Evolutionary conservation across 2,113 vertebrate genomes (phyloP), one percentile per base, ranked within the genome.

Genomic region (Stegastes partitus): DNA sequence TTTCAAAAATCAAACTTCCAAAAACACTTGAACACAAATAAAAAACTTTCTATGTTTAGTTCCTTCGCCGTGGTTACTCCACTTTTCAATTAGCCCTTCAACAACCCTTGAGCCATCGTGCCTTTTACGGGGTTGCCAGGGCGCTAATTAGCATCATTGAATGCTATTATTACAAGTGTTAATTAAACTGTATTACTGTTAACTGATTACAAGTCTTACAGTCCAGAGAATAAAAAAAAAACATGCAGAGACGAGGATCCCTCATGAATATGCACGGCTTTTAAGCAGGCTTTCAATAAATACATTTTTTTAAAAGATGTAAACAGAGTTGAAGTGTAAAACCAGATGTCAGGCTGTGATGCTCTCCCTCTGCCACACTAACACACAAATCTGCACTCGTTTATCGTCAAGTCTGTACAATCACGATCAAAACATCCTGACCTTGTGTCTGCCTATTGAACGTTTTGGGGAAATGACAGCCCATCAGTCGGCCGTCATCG

Each of bases 381-480:
- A 34, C 4, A 34, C 34, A 34, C 4, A 9, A 34, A 5, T 14
- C n/a, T 34, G 2, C 42, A 31, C 5, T 23, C 57, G 23, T 72
- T 69, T 39, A 21, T 23, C 21, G 21, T 19, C 44, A 54, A 23
- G 14, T 31, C 26, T 28, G 54, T 42, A 74, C 21, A 75, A 26
- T 74, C 50, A 11, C 44, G 16, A 37, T 1, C 55, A 26, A 51
- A 23, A 42, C 64, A 23, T 62, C 25, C 31, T 87, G 86, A 90
- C 84, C 81, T 68, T 37, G 39, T 67, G 71, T 82, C 25, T 34
- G 57, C 18, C 15, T 84, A 81, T 87, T 74, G 81, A 80, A 81
- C 77, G 70, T 79, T 77, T 64, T 51, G 25, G 74, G 74, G 69
- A 87, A 75, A 79, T 83, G 79, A 74, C 34, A 74, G 69, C 8